Base-by-base conservation (phyloP, 2,888 invertebrate species). In the Spodoptera picta region DNA sequence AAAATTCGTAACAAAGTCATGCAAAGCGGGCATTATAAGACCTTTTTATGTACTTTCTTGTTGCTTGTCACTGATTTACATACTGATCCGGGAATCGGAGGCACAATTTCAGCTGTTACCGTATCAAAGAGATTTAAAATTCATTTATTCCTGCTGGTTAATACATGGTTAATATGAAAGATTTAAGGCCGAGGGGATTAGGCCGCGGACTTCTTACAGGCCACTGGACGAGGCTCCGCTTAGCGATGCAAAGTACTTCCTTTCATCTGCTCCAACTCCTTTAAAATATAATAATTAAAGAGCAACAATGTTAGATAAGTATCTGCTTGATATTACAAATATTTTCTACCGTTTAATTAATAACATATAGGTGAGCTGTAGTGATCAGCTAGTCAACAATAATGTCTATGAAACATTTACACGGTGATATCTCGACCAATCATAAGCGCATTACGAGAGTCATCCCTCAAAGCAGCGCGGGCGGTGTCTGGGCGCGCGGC, bases 31-130 rank as follows among this genome's bases (percentile, higher is more conserved):
- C 59, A 77, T 75, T 69, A 77, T 56, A 52, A 58, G 70, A 60
- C 65, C 78, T 74, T 75, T 76, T 77, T 65, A 74, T 65, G 75
- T 77, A 55, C 57, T 62, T 60, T 73, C 55, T 62, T 77, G 60
- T 68, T 56, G 56, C 55, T 54, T 49, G 60, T 65, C 47, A 54
- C 56, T 57, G 45, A 72, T 72, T 72, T 72, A 71, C 72, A 72
- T 72, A 75, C 46, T 65, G 60, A 72, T 72, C 76, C 58, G 72
- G 48, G 72, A 72, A 57, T 60, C 6, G 44, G 47, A 57, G 59
- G 48, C 49, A 51, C 24, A 60, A 72, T 71, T 53, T 58, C 72
- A 75, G 72, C 76, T 72, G 76, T 48, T 57, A 47, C 27, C 43
- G 36, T 46, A 42, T 24, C 44, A 57, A 52, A 45, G 54, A 60